phyloP scores from a whole-genome alignment of 2,113 vertebrate species.

The Tyto alba region DNA sequence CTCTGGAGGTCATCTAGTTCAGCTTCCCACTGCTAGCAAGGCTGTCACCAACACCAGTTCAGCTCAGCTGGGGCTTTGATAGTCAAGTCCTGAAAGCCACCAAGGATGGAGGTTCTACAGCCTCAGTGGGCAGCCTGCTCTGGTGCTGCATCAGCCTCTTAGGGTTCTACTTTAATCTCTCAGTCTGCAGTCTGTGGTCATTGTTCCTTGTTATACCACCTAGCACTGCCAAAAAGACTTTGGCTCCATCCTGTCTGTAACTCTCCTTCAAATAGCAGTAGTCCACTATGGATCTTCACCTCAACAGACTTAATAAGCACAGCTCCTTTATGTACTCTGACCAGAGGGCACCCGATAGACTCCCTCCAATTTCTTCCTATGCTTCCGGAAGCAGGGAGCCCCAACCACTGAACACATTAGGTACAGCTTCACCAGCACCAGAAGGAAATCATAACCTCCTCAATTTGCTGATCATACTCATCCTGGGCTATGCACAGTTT shows the following conservation, averaged over 20 bases:
- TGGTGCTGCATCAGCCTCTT: neutral
- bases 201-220: neutral
- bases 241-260: neutral
- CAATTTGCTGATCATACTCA: neutral
- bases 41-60: neutral
- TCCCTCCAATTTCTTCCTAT: neutral
- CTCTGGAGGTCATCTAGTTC: neutral
- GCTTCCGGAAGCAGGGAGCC: neutral
- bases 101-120: neutral
- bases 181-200: neutral
- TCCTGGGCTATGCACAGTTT: fast-evolving
- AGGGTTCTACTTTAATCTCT: neutral
- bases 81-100: neutral
- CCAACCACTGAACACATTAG: neutral
- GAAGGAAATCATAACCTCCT: neutral
- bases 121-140: neutral
- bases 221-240: neutral
- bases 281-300: neutral
- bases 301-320: neutral
- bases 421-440: neutral
- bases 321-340: neutral
- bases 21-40: neutral
- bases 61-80: neutral
- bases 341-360: neutral
- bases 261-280: neutral